Conservation (phyloP, 1,140 invertebrate species). For the Metopolophium dirhodum region DNA sequence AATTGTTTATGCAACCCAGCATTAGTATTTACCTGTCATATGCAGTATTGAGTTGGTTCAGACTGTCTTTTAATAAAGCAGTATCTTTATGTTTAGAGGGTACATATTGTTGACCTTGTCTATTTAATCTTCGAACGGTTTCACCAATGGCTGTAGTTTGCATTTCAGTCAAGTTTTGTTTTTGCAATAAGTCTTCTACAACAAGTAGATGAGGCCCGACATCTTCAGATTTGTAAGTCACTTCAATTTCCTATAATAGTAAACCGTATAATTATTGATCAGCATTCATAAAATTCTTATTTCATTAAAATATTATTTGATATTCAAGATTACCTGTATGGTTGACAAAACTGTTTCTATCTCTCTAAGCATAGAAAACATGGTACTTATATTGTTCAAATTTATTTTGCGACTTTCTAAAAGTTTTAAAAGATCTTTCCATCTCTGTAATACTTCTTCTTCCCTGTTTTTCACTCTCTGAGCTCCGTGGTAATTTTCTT, state of each 20-base stretch:
- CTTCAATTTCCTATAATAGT: conserved; percentile 49
- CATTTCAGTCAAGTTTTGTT: conserved; percentile 89
- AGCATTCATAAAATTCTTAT: background rate
- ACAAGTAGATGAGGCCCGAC: conserved; percentile 89
- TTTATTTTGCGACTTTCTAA: conserved; percentile 85
- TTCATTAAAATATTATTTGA: background rate
- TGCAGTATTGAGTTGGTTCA: conserved; percentile 75
- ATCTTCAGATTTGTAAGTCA: conserved; percentile 73
- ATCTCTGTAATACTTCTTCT: conserved; percentile 85
- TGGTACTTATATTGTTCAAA: conserved; percentile 75
- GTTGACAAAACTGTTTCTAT: conserved; percentile 88
- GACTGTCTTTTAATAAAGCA: conserved; percentile 71
- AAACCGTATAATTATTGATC: background rate
- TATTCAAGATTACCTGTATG: conserved; percentile 69
- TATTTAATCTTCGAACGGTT: conserved; percentile 77
- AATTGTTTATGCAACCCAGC: no score
- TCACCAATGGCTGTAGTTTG: conserved; percentile 88
- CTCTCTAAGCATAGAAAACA: conserved; percentile 87
- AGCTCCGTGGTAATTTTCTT: conserved; percentile 90
- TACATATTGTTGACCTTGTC: conserved; percentile 67
- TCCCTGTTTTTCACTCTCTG: conserved; percentile 83
- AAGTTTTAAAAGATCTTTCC: conserved; percentile 84
- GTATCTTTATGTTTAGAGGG: conserved; percentile 71
- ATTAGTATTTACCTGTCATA: conserved; percentile 69
- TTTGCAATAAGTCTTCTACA: conserved; percentile 92